Conservation (phyloP, 2,888 invertebrate genomes). For the Buathra laborator region DNA sequence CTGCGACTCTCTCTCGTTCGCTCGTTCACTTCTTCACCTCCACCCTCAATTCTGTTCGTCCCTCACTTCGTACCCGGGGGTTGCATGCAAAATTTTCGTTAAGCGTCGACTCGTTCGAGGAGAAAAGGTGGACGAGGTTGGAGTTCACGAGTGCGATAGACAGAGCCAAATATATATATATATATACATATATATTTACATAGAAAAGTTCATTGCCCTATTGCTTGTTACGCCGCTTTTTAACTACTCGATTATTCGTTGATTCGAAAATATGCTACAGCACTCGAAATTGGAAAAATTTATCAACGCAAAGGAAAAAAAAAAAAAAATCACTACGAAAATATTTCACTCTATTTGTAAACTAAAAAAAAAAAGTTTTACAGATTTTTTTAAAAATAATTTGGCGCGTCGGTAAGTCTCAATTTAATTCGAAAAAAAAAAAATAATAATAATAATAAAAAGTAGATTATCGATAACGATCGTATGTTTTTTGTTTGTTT, state of each 20-base stretch:
- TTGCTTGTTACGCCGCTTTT: constrained; percentile 19
- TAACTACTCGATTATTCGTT: constrained; percentile 3
- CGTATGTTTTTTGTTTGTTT: too few species aligned
- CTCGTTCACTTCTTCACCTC: constrained; percentile 66
- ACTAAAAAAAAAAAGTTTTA: background rate
- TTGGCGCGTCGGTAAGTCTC: too few species aligned
- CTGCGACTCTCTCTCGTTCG: constrained; percentile 35
- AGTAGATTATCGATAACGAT: too few species aligned
- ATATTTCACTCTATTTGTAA: background rate
- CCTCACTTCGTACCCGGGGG: constrained; percentile 34
- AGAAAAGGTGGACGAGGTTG: constrained; percentile 48
- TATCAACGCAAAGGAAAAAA: background rate
- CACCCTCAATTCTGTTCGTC: constrained; percentile 50
- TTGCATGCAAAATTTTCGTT: constrained; percentile 77
- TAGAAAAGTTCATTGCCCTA: constrained; percentile 41
- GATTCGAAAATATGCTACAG: constrained; percentile 8
- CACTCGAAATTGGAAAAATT: background rate
- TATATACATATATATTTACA: background rate
- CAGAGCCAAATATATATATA: background rate
- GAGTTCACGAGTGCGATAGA: constrained; percentile 4
- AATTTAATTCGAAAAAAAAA: too few species aligned
- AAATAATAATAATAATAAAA: too few species aligned
- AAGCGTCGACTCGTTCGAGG: constrained; percentile 68
- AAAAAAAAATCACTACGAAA: background rate
- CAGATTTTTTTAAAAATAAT: background rate